phyloP scores from a whole-genome alignment of 2,113 vertebrate species.

The Cephalopholis sonnerati region DNA sequence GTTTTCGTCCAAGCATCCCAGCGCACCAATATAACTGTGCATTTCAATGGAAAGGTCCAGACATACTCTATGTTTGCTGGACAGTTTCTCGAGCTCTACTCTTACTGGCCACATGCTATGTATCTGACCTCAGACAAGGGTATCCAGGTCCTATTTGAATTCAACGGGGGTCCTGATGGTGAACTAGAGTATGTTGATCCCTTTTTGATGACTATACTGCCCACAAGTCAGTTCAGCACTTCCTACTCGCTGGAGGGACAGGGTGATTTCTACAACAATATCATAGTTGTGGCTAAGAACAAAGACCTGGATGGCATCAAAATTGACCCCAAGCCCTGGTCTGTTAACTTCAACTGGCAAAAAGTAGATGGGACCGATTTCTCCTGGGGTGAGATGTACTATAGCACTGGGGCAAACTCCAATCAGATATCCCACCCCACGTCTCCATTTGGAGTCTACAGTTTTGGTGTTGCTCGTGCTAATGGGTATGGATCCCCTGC shows the following conservation, averaged over 20 bases:
- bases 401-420: constrained; percentile 7
- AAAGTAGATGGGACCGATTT: constrained; percentile 68
- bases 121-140: constrained; percentile 67
- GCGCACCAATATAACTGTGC: constrained; percentile 47
- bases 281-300: constrained; percentile 60
- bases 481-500: constrained; percentile 66
- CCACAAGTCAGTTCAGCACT: constrained; percentile 60
- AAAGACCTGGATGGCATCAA: neutral
- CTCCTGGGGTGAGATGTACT: constrained; percentile 69
- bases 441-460: constrained; percentile 69
- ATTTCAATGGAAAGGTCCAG: neutral
- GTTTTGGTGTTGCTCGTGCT: constrained; percentile 33
- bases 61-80: constrained; percentile 57
- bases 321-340: neutral
- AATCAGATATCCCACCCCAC: constrained; percentile 31
- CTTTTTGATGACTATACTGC: constrained; percentile 74
- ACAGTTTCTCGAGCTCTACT: constrained; percentile 47
- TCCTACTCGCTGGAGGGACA: constrained; percentile 66
- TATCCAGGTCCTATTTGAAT: constrained; percentile 78
- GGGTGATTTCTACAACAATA: constrained; percentile 42
- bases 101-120: constrained; percentile 47
- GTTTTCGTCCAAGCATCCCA: constrained; percentile 71
- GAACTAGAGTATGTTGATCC: constrained; percentile 44
- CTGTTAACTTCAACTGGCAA: constrained; percentile 41
- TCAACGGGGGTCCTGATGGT: constrained; percentile 41